Conservation (phyloP, 1,140 invertebrate species). For the Panulirus ornatus region DNA sequence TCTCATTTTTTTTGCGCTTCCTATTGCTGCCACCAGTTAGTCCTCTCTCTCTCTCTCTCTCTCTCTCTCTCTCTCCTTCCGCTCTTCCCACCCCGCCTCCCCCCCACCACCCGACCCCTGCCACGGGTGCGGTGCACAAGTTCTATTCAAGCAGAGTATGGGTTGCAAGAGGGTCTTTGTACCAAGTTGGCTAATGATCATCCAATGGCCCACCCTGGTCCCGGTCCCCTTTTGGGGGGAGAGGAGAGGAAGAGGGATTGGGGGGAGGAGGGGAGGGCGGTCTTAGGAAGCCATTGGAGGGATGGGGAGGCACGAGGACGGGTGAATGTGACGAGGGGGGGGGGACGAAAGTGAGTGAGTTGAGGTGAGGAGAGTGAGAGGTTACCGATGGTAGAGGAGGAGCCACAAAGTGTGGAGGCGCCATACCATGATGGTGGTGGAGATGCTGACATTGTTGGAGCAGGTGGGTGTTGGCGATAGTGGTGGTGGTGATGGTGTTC, state of each 20-base stretch:
- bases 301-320: too few species aligned
- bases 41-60: background rate
- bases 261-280: background rate
- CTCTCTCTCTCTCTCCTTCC: background rate
- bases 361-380: background rate
- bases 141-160: background rate
- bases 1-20: background rate
- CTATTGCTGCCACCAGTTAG: background rate
- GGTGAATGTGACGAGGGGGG: background rate
- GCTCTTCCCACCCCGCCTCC: background rate
- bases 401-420: background rate
- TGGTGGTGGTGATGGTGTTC: background rate
- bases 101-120: too few species aligned
- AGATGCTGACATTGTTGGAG: background rate
- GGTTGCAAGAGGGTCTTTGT: background rate
- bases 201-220: background rate
- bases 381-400: background rate
- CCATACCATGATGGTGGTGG: background rate
- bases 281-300: background rate
- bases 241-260: background rate
- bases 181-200: background rate
- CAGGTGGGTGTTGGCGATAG: background rate
- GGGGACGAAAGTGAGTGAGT: background rate
- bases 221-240: background rate
- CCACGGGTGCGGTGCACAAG: background rate